Percentiles rank a stretch among this genome's conserved stretches.
These are phyloP conservation scores for Clinocottus analis DNA, from an alignment of 2,113 vertebrate genomes.

Conservation along the genomic window DNA sequence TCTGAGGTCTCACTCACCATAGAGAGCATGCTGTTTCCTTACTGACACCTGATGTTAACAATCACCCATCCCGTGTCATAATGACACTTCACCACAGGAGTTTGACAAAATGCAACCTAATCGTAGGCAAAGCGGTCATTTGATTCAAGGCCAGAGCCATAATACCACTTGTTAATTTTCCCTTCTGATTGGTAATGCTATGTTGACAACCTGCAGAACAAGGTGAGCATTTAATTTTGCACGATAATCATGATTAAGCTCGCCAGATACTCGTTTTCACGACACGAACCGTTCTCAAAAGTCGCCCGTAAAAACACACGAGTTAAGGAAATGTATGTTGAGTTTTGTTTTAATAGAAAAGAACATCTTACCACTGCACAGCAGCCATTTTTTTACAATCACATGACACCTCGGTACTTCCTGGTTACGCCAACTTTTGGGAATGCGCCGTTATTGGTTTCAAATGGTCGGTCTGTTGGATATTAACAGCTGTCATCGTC, in stretches of 20 bases:
- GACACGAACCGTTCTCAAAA: rapidly evolving
- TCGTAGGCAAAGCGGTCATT: not conserved
- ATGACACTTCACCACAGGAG: not conserved
- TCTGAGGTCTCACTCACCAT: not conserved
- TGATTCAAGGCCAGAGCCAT: not conserved
- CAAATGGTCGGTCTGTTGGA: rapidly evolving
- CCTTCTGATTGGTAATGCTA: not conserved
- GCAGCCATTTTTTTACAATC: slow-evolving; percentile 81
- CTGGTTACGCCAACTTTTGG: slow-evolving; percentile 23
- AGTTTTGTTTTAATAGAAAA: slow-evolving; percentile 23
- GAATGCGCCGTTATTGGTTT: not conserved
- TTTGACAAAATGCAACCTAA: not conserved
- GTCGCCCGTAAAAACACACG: rapidly evolving
- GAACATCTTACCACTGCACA: slow-evolving; percentile 82
- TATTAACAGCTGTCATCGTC: not conserved
- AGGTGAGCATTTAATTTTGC: not conserved
- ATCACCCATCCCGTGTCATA: not conserved
- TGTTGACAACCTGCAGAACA: not conserved
- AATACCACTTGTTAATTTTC: not conserved
- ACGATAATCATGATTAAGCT: not conserved
- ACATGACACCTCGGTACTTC: slow-evolving; percentile 78
- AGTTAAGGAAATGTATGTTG: not conserved
- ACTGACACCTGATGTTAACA: not conserved
- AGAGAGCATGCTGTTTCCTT: not conserved
- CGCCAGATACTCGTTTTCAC: rapidly evolving